These are phyloP conservation scores for Tetragonula clypearis DNA, from an alignment of 1,140 invertebrate species.

Conservation along the genomic window DNA sequence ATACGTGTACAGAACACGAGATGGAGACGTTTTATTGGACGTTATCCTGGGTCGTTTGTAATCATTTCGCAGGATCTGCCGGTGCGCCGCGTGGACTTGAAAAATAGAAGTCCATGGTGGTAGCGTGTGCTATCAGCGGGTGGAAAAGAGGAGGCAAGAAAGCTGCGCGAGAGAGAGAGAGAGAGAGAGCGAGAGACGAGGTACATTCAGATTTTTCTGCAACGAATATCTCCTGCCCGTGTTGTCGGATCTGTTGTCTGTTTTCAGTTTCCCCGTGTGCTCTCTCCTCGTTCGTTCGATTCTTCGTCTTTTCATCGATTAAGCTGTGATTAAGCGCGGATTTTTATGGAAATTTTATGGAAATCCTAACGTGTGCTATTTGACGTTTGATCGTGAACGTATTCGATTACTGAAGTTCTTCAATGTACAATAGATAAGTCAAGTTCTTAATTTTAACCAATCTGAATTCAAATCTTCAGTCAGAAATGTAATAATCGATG, in stretches of 20 bases:
- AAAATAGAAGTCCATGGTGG: conserved; percentile 57
- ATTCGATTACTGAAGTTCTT: no score
- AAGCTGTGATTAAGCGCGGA: not conserved
- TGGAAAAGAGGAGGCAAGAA: not conserved
- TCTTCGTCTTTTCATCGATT: not conserved
- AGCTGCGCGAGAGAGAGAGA: conserved; percentile 1
- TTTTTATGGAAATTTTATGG: no score
- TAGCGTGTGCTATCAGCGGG: conserved; percentile 11
- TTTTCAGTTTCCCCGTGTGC: no score
- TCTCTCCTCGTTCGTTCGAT: not conserved
- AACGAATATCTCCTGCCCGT: not conserved
- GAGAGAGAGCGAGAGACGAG: not conserved
- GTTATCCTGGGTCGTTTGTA: conserved; percentile 69
- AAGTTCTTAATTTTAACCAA: no score
- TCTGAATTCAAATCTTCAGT: no score
- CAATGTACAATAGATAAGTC: no score
- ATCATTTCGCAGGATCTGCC: conserved; percentile 63
- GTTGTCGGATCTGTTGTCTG: not conserved
- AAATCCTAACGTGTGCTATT: no score
- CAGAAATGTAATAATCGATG: no score
- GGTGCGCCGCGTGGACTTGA: conserved; percentile 56
- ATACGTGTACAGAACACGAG: conserved; percentile 52
- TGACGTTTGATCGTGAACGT: no score
- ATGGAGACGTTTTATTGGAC: conserved; percentile 70
- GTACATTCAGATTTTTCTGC: conserved; percentile 21